Conservation (phyloP, 1,140 invertebrate species). For the Anastatus disparis region DNA sequence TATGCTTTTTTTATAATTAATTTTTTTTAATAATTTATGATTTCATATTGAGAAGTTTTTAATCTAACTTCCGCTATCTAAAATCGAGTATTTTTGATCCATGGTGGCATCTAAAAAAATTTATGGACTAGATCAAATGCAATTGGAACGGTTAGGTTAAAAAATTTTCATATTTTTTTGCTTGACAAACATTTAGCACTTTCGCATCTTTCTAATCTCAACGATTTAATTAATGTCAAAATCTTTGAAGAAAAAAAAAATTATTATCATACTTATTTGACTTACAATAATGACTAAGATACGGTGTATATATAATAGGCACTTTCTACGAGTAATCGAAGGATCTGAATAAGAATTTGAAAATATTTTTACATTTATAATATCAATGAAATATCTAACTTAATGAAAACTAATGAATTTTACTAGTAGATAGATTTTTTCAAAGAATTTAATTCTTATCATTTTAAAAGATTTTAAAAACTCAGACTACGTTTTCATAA, state of each 20-base stretch:
- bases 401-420: constrained; percentile 21
- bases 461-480: constrained; percentile 14
- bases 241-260: constrained; percentile 52
- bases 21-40: constrained; percentile 29
- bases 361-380: constrained; percentile 12
- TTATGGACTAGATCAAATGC: constrained; percentile 21
- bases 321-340: constrained; percentile 63
- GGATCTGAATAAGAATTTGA: constrained; percentile 26
- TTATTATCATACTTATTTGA: constrained; percentile 44
- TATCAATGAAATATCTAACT: constrained; percentile 20
- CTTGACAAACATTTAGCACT: constrained; percentile 4
- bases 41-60: constrained; percentile 9
- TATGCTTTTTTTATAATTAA: constrained; percentile 33
- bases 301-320: constrained; percentile 61
- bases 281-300: constrained; percentile 43
- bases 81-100: constrained; percentile 23
- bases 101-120: constrained; percentile 34
- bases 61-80: constrained; percentile 24
- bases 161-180: constrained; percentile 35
- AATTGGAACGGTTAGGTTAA: not conserved
- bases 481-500: not conserved
- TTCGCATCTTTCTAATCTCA: constrained; percentile 31
- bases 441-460: constrained; percentile 28
- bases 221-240: constrained; percentile 50
- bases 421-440: constrained; percentile 25